Conservation (phyloP, 92 coral and sea anemone genomes). For the Muricea muricata region DNA sequence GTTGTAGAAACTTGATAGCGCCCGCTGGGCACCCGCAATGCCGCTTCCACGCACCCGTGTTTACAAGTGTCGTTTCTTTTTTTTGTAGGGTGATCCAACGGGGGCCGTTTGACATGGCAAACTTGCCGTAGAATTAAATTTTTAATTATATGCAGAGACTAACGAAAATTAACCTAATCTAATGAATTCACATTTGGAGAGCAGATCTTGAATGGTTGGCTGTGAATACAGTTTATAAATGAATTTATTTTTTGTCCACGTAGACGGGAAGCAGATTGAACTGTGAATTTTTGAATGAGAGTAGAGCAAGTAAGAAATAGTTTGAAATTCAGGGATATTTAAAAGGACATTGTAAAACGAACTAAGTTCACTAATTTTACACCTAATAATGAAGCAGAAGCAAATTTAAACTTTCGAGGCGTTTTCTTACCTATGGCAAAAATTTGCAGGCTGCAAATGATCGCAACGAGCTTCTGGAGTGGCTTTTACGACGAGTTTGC, state of each 20-base stretch:
- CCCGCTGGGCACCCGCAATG: not conserved
- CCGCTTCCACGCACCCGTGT: not conserved
- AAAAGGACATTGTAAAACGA: not conserved
- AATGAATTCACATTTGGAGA: not conserved
- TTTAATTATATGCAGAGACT: slow-evolving; percentile 38
- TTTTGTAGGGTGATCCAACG: slow-evolving; percentile 26
- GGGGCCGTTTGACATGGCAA: slow-evolving; percentile 31
- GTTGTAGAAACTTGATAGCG: not conserved
- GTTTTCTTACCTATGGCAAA: too few relatives aligned
- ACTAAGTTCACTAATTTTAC: too few relatives aligned
- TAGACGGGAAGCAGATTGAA: not conserved
- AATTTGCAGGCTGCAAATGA: too few relatives aligned
- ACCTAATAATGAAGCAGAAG: too few relatives aligned
- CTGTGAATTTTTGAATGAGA: not conserved
- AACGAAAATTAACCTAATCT: slow-evolving; percentile 11
- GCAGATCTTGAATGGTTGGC: not conserved
- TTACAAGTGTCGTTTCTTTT: not conserved
- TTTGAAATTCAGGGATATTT: not conserved
- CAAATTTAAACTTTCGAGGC: too few relatives aligned
- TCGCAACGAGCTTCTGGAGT: too few relatives aligned
- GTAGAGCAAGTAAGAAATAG: not conserved
- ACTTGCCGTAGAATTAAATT: slow-evolving; percentile 7
- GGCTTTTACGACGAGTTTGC: too few relatives aligned
- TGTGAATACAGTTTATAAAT: slow-evolving; percentile 15
- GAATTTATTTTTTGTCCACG: not conserved